phyloP scores from a whole-genome alignment of 2,888 invertebrate genomes.

The Rhabditophanes sp. region DNA sequence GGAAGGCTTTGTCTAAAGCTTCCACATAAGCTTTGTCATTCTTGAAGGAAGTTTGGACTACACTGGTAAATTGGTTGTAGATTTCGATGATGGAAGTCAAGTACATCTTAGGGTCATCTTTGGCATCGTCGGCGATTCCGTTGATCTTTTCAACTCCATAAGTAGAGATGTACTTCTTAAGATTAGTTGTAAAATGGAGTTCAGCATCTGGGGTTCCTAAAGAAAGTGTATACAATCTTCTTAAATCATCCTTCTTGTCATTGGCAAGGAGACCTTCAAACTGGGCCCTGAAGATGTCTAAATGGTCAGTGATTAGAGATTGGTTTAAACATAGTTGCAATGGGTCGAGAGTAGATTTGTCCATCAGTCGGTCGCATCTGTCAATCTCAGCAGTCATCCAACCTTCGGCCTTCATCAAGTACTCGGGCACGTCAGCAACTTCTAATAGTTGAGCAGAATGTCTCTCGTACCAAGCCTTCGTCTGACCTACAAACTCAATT shows the following conservation, averaged over 20 bases:
- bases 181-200: no score
- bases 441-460: conserved; percentile 84
- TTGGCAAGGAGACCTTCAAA: conserved; percentile 65
- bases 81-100: conserved; percentile 28
- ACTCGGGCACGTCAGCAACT: conserved; percentile 90
- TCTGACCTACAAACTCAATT: conserved; percentile 78
- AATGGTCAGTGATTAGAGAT: conserved; percentile 78
- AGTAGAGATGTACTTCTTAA: conserved; percentile 83
- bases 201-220: no score
- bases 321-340: conserved; percentile 80
- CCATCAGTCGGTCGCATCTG: conserved; percentile 79
- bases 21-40: conserved; percentile 94
- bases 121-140: conserved; percentile 53
- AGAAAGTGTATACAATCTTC: no score
- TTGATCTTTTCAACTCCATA: conserved; percentile 84
- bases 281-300: conserved; percentile 85
- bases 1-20: conserved; percentile 56
- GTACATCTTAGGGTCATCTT: conserved; percentile 2
- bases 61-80: conserved; percentile 69
- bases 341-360: conserved; percentile 73
- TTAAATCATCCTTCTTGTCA: no score
- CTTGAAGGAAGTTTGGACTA: conserved; percentile 83
- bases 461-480: conserved; percentile 77
- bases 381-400: conserved; percentile 79
- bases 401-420: conserved; percentile 93